These are phyloP conservation scores for Capitulum mitella DNA, from an alignment of 2,888 invertebrate genomes.

Conservation along the genomic window DNA sequence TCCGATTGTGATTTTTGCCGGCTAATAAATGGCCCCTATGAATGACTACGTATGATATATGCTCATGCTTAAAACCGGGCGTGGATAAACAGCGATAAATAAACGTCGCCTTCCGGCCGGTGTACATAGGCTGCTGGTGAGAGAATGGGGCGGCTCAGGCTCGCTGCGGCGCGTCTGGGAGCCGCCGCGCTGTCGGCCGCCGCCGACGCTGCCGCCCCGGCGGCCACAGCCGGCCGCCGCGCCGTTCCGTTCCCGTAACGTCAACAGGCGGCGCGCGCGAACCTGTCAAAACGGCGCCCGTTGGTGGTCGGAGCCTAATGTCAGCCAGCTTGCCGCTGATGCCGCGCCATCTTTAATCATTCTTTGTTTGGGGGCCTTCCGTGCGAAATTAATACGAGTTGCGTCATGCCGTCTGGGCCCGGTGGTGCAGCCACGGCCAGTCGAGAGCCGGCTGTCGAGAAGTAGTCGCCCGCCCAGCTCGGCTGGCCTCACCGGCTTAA, in stretches of 20 bases:
- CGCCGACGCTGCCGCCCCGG: no score
- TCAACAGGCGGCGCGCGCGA: not conserved
- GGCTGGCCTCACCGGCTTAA: no score
- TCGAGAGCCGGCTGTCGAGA: no score
- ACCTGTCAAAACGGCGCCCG: no score
- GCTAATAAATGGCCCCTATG: slow-evolving; percentile 23
- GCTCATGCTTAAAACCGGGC: not conserved
- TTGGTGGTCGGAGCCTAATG: no score
- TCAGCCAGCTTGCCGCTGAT: not conserved
- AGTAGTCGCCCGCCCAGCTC: no score
- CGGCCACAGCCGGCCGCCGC: no score
- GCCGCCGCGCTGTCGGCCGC: no score
- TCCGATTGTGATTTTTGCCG: slow-evolving; percentile 23
- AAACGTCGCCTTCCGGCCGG: not conserved
- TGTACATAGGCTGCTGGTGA: not conserved
- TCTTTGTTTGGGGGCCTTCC: not conserved
- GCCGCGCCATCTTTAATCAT: not conserved
- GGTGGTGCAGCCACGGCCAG: no score
- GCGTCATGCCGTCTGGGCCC: not conserved
- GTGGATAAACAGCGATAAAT: slow-evolving; percentile 4
- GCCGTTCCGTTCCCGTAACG: not conserved
- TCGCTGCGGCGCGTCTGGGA: not conserved
- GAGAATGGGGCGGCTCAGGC: not conserved
- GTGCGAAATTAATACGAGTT: not conserved
- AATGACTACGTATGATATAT: slow-evolving; percentile 18